Base-by-base conservation (phyloP, 2,113 vertebrate species). In the Apeltes quadracus region DNA sequence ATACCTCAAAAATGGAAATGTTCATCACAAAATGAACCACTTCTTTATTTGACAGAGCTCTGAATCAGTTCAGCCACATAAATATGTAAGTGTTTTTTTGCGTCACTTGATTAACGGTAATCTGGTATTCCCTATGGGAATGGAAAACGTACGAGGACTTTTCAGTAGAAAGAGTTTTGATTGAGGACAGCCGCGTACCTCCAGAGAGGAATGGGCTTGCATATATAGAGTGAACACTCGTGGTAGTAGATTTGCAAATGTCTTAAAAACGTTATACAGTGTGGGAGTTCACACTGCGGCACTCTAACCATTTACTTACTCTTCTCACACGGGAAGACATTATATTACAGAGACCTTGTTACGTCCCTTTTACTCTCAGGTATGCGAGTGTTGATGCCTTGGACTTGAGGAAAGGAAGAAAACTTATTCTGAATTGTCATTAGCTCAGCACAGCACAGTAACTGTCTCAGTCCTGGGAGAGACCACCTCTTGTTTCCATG, bases 401-500 rank as follows among this genome's bases (percentile, higher is more conserved):
- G 58, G 75, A 80, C 79, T 89, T 82, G 72, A 82, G 65, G 41
- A 84, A 63, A 72, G 74, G 71, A 84, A 65, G 78, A 88, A 85
- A 88, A 88, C 85, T 88, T 84, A 87, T 78, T 83, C 79, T 76
- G 72, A 87, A 91, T 90, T 92, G 89, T 91, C 89, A 90, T 92
- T 90, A 89, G 86, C 83, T 86, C 76, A 81, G 85, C 79, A 71
- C 81, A 69, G 84, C 79, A 87, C 84, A 90, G 87, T 66, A 83
- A 88, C 87, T 83, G 82, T 86, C 88, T 91, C 71, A 75, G 83
- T 84, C 88, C 86, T 88, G 78, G 76, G 89, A 86, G 86, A 91
- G 83, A 90, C 87, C 84, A 84, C 82, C 87, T 90, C 87, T 75
- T 89, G 92, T 93, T 93, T 87, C 92, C 91, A 93, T 93, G 91